Evolutionary conservation across 2,113 vertebrate genomes (phyloP).

Genomic region (Connochaetes taurinus): DNA sequence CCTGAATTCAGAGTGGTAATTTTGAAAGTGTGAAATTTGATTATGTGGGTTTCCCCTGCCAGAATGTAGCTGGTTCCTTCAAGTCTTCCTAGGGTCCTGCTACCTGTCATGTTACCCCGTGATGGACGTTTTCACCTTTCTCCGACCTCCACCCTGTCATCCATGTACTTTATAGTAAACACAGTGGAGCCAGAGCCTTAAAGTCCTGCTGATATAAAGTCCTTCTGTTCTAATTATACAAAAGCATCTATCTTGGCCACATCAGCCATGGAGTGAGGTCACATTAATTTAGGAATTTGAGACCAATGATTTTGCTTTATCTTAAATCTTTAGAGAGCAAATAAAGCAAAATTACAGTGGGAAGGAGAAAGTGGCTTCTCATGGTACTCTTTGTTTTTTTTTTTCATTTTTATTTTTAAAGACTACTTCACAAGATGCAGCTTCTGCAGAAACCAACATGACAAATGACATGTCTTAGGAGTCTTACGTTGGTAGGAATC

Average conservation of each 20-base stretch:
- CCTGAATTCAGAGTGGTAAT: conserved; percentile 57
- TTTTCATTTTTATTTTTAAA: conserved; percentile 37
- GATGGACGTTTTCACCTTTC: neutral
- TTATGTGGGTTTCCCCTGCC: conserved; percentile 16
- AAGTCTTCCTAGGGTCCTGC: conserved; percentile 46
- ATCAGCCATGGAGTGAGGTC: neutral
- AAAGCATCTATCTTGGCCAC: conserved; percentile 20
- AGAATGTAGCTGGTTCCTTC: conserved; percentile 46
- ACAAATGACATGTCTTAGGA: neutral
- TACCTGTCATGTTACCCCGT: conserved; percentile 8
- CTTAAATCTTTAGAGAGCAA: conserved; percentile 26
- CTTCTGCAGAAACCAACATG: neutral
- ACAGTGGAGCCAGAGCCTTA: conserved; percentile 8
- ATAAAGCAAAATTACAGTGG: conserved; percentile 32
- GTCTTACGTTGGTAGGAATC: neutral
- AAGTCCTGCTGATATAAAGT: neutral
- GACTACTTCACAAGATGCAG: neutral
- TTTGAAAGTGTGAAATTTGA: conserved; percentile 30
- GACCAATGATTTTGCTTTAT: neutral
- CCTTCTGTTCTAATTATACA: conserved; percentile 32
- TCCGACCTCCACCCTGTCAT: neutral
- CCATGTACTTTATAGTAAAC: neutral
- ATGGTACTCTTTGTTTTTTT: neutral
- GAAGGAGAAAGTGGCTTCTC: neutral
- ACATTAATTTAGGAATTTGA: conserved; percentile 35